Conservation (phyloP, 2,113 vertebrate species). For the Otocyon megalotis region DNA sequence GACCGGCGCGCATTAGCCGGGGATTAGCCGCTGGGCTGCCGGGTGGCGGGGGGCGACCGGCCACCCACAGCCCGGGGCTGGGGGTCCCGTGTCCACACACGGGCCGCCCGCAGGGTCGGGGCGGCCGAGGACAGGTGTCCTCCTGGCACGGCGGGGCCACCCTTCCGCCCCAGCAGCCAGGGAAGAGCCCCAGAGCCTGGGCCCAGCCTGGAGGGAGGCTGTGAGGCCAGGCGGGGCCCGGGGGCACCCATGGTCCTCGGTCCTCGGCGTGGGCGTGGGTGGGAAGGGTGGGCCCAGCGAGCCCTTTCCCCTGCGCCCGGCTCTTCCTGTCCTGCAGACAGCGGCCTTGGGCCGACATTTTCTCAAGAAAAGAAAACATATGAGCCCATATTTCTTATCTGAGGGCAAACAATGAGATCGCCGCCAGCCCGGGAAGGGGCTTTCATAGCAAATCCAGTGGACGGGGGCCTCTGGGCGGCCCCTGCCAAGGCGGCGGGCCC, state of each 20-base stretch:
- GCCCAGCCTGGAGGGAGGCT: rapidly evolving
- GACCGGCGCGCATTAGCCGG: slow-evolving; percentile 86
- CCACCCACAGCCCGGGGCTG: slow-evolving; percentile 87
- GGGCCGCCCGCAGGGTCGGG: background rate
- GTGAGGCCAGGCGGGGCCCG: background rate
- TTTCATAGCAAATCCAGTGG: background rate
- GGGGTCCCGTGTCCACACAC: background rate
- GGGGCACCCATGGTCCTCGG: background rate
- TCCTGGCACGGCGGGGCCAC: background rate
- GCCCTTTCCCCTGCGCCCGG: background rate
- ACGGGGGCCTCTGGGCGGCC: background rate
- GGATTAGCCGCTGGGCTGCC: slow-evolving; percentile 88
- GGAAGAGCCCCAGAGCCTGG: no score
- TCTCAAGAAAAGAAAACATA: slow-evolving; percentile 78
- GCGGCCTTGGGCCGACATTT: slow-evolving; percentile 30
- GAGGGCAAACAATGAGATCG: slow-evolving; percentile 60
- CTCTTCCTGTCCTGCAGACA: slow-evolving; percentile 65
- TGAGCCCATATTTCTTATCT: slow-evolving; percentile 61
- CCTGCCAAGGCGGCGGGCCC: background rate
- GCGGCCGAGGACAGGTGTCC: background rate
- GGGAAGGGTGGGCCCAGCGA: background rate
- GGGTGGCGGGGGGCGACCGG: slow-evolving; percentile 81
- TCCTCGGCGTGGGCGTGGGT: background rate
- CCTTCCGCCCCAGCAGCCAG: rapidly evolving
- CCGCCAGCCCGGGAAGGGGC: background rate